Percentiles rank a stretch among this genome's conserved stretches.
phyloP scores from a whole-genome alignment of 2,797 vertebrate species.

The Urocyon cinereoargenteus region DNA sequence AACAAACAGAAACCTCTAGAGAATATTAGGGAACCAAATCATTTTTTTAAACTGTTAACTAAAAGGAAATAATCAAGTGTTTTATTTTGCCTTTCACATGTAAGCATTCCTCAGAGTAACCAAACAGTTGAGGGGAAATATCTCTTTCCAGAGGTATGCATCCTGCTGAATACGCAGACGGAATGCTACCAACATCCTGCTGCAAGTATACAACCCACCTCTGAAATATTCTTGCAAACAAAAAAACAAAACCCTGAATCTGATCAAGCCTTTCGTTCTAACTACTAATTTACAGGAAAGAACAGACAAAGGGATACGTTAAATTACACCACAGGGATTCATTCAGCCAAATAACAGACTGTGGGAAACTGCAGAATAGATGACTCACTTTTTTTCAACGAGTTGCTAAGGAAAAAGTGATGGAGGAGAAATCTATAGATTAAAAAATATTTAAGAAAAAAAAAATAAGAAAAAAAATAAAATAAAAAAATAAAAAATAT shows the following conservation, averaged over 20 bases:
- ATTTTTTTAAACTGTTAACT: constrained; percentile 47
- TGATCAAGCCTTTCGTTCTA: constrained; percentile 21
- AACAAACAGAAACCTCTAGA: not conserved
- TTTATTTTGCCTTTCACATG: constrained; percentile 37
- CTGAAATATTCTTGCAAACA: constrained; percentile 22
- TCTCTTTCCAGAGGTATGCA: not conserved
- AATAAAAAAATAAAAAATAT: not conserved
- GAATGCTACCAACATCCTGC: not conserved
- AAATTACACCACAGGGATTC: constrained; percentile 24
- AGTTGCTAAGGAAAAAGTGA: not conserved
- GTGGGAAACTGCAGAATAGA: constrained; percentile 60
- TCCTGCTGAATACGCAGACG: not conserved
- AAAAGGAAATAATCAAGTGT: not conserved
- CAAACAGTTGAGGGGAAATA: not conserved
- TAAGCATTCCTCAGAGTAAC: constrained; percentile 22
- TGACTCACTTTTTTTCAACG: not conserved
- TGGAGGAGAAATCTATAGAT: constrained; percentile 4
- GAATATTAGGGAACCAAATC: not conserved
- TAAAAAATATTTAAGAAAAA: not conserved
- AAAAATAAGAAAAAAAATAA: too few species aligned
- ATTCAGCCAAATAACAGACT: constrained; percentile 35
- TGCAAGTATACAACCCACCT: not conserved
- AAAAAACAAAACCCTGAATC: constrained; percentile 6
- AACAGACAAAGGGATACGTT: constrained; percentile 46
- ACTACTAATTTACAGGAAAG: constrained; percentile 43